These are phyloP conservation scores for Stigmatopora nigra DNA, from an alignment of 2,113 vertebrate species.

Conservation along the genomic window DNA sequence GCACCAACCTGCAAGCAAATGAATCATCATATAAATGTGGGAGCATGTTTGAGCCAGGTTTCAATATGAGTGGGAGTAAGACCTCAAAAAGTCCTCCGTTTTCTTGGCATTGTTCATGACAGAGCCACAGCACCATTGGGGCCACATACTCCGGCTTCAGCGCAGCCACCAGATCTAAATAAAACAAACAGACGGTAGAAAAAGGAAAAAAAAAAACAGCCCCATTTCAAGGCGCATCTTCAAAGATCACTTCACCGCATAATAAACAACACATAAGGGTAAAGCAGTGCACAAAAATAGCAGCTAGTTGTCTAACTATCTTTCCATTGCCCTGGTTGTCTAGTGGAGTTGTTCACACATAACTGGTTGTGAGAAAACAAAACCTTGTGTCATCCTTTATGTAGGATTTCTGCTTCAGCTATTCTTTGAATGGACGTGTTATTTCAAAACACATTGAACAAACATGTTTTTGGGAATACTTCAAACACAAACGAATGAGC, in stretches of 20 bases:
- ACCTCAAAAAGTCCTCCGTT: conserved; percentile 88
- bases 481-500: too few relatives aligned
- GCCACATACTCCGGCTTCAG: conserved; percentile 89
- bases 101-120: conserved; percentile 88
- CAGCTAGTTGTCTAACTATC: background rate
- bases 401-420: too few relatives aligned
- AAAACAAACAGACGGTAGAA: conserved; percentile 19
- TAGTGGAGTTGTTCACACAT: background rate
- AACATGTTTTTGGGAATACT: too few relatives aligned
- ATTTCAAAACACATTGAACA: too few relatives aligned
- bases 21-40: conserved; percentile 6
- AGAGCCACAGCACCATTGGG: conserved; percentile 91
- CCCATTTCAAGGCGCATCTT: conserved; percentile 5
- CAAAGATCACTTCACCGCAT: background rate
- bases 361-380: background rate
- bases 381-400: background rate
- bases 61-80: conserved; percentile 4
- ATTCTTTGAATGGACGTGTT: too few relatives aligned
- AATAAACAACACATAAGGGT: background rate
- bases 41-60: conserved; percentile 1
- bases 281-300: background rate
- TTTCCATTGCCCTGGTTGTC: background rate
- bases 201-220: background rate
- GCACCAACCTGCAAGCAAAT: conserved; percentile 77
- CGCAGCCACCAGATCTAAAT: conserved; percentile 78